Conservation (phyloP, 1,140 invertebrate genomes). For the Helicorthomorpha holstii region DNA sequence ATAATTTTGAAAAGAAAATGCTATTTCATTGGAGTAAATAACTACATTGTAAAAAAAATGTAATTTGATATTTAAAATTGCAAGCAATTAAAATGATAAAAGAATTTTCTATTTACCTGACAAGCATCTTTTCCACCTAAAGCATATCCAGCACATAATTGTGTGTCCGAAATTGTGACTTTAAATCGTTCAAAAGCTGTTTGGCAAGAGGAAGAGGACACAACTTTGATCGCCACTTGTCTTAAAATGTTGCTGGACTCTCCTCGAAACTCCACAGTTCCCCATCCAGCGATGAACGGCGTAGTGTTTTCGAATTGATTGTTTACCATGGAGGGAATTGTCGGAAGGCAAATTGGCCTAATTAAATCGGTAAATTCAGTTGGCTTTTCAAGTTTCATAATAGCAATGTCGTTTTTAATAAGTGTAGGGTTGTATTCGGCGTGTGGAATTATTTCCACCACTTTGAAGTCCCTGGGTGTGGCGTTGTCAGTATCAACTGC, state of each 20-base stretch:
- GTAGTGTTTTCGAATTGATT: background rate
- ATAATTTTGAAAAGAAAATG: too few species aligned
- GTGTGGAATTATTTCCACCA: constrained; percentile 31
- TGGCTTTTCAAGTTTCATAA: constrained; percentile 35
- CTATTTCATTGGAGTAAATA: too few species aligned
- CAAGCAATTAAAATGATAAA: too few species aligned
- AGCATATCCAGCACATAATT: constrained; percentile 3
- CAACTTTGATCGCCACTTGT: background rate
- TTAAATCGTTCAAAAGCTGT: background rate
- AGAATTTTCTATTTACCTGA: constrained; percentile 4
- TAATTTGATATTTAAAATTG: too few species aligned
- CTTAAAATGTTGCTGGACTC: background rate
- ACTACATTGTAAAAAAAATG: too few species aligned
- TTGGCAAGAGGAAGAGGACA: background rate
- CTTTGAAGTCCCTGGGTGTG: constrained; percentile 23
- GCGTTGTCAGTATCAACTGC: background rate
- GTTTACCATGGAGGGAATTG: constrained; percentile 2
- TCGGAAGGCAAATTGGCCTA: constrained; percentile 3
- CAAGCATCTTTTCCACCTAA: constrained; percentile 7
- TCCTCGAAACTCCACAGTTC: background rate
- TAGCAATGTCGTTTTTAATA: constrained; percentile 45
- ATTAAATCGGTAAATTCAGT: constrained; percentile 23
- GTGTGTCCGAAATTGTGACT: background rate
- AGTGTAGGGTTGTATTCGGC: constrained; percentile 34
- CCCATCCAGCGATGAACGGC: constrained; percentile 2